Conservation (phyloP, 2,888 invertebrate genomes). For the Periphyllus acericola region DNA sequence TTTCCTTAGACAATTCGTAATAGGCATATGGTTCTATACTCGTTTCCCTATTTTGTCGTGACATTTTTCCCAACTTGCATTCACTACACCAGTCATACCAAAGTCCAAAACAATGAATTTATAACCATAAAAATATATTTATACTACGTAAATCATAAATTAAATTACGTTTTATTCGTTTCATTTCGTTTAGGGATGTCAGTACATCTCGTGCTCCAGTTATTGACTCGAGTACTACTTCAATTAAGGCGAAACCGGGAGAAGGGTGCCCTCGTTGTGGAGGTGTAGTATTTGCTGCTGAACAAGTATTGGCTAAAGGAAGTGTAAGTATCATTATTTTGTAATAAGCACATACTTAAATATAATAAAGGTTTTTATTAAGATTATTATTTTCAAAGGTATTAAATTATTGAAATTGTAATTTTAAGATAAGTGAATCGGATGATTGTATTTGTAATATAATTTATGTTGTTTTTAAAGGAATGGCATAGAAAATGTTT, state of each 20-base stretch:
- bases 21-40: not conserved
- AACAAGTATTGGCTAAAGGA: constrained; percentile 90
- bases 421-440: not conserved
- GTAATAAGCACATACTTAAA: not conserved
- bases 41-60: not conserved
- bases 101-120: not conserved
- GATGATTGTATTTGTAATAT: not conserved
- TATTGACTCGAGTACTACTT: constrained; percentile 76
- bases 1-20: not conserved
- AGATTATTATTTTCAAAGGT: not conserved
- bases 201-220: constrained; percentile 69
- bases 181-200: constrained; percentile 64
- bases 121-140: not conserved
- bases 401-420: not conserved
- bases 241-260: constrained; percentile 83
- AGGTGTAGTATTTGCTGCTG: constrained; percentile 92
- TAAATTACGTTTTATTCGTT: not conserved
- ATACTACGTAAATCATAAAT: not conserved
- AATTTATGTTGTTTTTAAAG: constrained; percentile 65
- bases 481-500: constrained; percentile 95
- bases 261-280: constrained; percentile 91
- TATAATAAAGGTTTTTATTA: too few relatives aligned
- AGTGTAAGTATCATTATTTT: constrained; percentile 67
- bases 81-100: not conserved
- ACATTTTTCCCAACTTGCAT: not conserved